Conservation (phyloP, 64 coral and sea anemone species). For the Stichodactyla helianthus region DNA sequence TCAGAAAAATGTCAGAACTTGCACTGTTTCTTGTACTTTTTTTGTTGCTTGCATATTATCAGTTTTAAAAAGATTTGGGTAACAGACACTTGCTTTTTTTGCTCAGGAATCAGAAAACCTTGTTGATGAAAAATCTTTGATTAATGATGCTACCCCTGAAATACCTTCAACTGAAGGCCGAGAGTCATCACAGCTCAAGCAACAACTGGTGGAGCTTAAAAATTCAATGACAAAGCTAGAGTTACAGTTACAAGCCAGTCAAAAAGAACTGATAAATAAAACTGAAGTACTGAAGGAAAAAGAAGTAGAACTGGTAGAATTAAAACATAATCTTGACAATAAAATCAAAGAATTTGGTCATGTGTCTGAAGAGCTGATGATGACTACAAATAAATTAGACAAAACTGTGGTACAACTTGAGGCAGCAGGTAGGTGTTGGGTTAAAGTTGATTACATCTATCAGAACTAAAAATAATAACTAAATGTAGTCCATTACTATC, state of each 20-base stretch:
- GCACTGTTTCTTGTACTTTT: too few species aligned
- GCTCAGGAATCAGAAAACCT: neutral
- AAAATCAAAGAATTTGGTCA: constrained; percentile 30
- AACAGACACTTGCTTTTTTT: neutral
- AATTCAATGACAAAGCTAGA: constrained; percentile 37
- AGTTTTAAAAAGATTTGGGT: neutral
- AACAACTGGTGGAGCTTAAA: constrained; percentile 38
- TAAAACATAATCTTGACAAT: constrained; percentile 30
- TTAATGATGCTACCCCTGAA: neutral
- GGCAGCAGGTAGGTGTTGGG: constrained; percentile 39
- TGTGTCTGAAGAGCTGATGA: constrained; percentile 48
- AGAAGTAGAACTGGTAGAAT: constrained; percentile 38
- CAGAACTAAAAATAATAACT: too few species aligned
- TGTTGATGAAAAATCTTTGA: neutral
- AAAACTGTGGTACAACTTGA: constrained; percentile 39
- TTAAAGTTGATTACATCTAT: too few species aligned
- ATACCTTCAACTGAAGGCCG: neutral
- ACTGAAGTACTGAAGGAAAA: constrained; percentile 53
- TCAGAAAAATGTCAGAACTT: too few species aligned
- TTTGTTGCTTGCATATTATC: too few species aligned
- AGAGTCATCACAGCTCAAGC: neutral
- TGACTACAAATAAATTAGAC: constrained; percentile 39
- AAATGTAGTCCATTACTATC: too few species aligned
- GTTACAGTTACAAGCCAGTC: constrained; percentile 47
- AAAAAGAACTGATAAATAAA: constrained; percentile 46